Conservation (phyloP, 2,888 invertebrate species). For the Platynereis dumerilii region DNA sequence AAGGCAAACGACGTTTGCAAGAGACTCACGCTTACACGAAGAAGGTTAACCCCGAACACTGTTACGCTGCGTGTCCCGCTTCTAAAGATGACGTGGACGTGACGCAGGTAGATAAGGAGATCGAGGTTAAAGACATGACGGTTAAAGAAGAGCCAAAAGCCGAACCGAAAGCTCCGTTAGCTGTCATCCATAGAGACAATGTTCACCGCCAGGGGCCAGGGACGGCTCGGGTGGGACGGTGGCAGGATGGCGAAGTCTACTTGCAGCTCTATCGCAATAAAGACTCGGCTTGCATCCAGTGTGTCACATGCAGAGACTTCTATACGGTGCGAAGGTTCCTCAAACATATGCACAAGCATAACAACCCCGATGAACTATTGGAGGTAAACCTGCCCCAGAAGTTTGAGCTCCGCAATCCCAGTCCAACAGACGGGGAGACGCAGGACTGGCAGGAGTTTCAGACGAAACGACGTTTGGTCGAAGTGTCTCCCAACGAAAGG, state of each 20-base stretch:
- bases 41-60: slow-evolving; percentile 28
- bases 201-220: slow-evolving; percentile 33
- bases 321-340: slow-evolving; percentile 52
- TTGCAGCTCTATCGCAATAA: slow-evolving; percentile 44
- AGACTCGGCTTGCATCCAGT: slow-evolving; percentile 51
- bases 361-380: slow-evolving; percentile 44
- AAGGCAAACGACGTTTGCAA: slow-evolving; percentile 9
- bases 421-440: slow-evolving; percentile 29
- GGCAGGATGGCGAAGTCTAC: slow-evolving; percentile 47
- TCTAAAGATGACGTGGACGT: not conserved
- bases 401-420: slow-evolving; percentile 42
- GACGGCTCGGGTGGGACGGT: slow-evolving; percentile 23
- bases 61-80: slow-evolving; percentile 28
- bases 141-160: not conserved
- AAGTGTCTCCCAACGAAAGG: slow-evolving; percentile 2
- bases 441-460: slow-evolving; percentile 28
- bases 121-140: not conserved
- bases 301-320: slow-evolving; percentile 52
- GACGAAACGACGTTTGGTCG: not conserved
- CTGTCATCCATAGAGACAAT: slow-evolving; percentile 46
- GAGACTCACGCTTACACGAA: slow-evolving; percentile 10
- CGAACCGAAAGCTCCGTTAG: slow-evolving; percentile 23
- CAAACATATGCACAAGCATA: slow-evolving; percentile 52
- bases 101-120: not conserved
- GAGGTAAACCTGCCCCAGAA: slow-evolving; percentile 44